Conservation (phyloP, 2,888 invertebrate genomes). For the Leptopilina drosophilae region DNA sequence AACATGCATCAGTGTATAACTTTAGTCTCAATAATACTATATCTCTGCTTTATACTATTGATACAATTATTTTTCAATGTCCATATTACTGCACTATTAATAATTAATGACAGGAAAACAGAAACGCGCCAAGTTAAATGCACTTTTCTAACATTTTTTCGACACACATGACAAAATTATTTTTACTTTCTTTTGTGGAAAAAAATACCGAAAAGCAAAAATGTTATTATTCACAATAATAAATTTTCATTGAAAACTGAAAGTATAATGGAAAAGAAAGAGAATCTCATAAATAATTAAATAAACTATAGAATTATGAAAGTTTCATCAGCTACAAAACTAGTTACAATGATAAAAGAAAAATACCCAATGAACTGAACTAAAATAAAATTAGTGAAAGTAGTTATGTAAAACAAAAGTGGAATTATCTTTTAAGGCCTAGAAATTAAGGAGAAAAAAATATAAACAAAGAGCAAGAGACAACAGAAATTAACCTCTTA, state of each 20-base stretch:
- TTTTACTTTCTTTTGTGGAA: too few relatives aligned
- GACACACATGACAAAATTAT: too few relatives aligned
- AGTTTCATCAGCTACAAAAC: slow-evolving; percentile 12
- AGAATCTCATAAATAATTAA: background rate
- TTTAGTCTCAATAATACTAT: slow-evolving; percentile 45
- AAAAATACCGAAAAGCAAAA: too few relatives aligned
- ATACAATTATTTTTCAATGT: background rate
- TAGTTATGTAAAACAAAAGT: slow-evolving; percentile 15
- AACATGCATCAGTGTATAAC: slow-evolving; percentile 45
- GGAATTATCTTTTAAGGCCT: background rate
- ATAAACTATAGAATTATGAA: slow-evolving; percentile 5
- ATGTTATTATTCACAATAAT: too few relatives aligned
- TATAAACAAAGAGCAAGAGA: too few relatives aligned
- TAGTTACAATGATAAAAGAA: slow-evolving; percentile 21
- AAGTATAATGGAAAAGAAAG: too few relatives aligned
- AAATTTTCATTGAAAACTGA: too few relatives aligned
- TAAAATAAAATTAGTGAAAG: slow-evolving; percentile 25
- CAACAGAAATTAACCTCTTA: too few relatives aligned
- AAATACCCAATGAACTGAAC: slow-evolving; percentile 18
- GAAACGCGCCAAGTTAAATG: too few relatives aligned
- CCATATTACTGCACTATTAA: background rate
- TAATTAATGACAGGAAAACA: background rate
- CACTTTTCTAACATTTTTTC: too few relatives aligned
- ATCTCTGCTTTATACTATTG: slow-evolving; percentile 14
- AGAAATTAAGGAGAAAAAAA: background rate